Percentiles rank a stretch among this genome's conserved stretches.
Conservation (phyloP, 2,888 invertebrate species). For the Chaetoderma sp. region DNA sequence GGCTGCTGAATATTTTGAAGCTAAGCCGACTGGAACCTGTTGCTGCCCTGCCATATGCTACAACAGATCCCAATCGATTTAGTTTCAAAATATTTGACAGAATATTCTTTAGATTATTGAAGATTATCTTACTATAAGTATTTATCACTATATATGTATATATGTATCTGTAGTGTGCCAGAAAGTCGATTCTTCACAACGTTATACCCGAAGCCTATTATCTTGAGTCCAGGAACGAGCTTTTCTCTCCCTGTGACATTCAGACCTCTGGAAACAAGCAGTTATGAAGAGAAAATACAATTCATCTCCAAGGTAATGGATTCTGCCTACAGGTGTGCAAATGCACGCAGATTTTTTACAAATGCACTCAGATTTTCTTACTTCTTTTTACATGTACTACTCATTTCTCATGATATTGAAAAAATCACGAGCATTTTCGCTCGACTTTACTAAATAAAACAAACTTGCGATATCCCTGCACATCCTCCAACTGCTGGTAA, state of each 20-base stretch:
- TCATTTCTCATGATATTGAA: neutral
- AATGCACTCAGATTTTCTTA: neutral
- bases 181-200: constrained; percentile 64
- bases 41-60: too few species aligned
- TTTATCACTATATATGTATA: too few species aligned
- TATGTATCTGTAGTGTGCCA: constrained; percentile 56
- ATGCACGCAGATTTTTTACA: neutral
- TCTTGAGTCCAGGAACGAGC: constrained; percentile 68
- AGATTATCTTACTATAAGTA: too few species aligned
- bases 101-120: too few species aligned
- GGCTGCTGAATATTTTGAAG: too few species aligned
- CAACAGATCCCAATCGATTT: too few species aligned
- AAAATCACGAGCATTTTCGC: neutral
- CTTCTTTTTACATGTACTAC: neutral
- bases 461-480: neutral
- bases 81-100: too few species aligned
- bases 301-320: constrained; percentile 60
- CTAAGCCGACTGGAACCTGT: too few species aligned
- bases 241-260: constrained; percentile 68
- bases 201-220: constrained; percentile 65
- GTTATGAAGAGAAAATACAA: constrained; percentile 62
- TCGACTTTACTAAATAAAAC: neutral
- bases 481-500: neutral
- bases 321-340: neutral
- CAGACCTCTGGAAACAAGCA: constrained; percentile 64